Evolutionary conservation across 2,797 vertebrate genomes (phyloP).

Genomic region (Oryzias dopingdopingensis): DNA sequence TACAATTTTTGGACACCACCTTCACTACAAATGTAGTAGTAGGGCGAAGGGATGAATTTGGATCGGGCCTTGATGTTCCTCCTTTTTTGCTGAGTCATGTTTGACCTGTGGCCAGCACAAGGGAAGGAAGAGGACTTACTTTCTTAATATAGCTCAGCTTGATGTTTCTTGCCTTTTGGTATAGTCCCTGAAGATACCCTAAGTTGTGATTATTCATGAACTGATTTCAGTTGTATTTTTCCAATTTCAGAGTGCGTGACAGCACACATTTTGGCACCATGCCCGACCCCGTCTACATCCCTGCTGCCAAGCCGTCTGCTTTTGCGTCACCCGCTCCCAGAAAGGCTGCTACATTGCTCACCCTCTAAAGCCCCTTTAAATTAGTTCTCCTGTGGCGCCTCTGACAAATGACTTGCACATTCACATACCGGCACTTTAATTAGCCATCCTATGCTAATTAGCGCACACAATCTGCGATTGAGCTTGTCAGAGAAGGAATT

Average conservation of each 20-base stretch:
- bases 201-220: constrained; percentile 8
- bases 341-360: constrained; percentile 45
- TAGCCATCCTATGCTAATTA: constrained; percentile 54
- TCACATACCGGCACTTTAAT: constrained; percentile 38
- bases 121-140: no score
- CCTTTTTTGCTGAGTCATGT: no score
- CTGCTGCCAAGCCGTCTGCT: constrained; percentile 34
- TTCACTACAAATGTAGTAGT: no score
- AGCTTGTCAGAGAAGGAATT: constrained; percentile 46
- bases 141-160: no score
- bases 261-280: constrained; percentile 34
- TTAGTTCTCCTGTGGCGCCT: constrained; percentile 32
- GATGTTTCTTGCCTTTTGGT: no score
- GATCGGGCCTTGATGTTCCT: no score
- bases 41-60: no score
- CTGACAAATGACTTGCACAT: constrained; percentile 41
- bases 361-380: constrained; percentile 42
- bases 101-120: no score
- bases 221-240: constrained; percentile 10
- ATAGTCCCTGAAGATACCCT: no score
- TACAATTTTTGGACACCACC: no score
- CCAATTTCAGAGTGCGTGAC: constrained; percentile 33
- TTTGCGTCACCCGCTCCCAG: constrained; percentile 14
- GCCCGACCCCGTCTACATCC: constrained; percentile 16
- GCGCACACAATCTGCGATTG: constrained; percentile 45